phyloP scores from a whole-genome alignment of 2,113 vertebrate genomes.

The Penelope pileata region DNA sequence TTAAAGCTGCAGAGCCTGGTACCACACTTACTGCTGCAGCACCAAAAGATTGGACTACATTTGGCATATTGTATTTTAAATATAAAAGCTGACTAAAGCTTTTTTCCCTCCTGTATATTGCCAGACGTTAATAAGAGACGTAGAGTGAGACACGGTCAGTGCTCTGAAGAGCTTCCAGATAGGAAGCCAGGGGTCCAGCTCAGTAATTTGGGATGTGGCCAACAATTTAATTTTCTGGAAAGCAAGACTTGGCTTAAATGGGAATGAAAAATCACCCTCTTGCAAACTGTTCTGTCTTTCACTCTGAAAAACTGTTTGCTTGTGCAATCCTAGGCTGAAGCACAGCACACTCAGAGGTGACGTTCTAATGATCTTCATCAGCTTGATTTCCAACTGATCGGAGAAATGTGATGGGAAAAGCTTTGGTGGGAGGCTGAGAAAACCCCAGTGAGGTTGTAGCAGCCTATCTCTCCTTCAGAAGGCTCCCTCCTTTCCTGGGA shows the following conservation, averaged over 20 bases:
- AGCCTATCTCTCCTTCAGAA: not conserved
- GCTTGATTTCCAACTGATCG: not conserved
- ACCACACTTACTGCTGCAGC: not conserved
- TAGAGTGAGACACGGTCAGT: not conserved
- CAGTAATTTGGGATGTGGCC: not conserved
- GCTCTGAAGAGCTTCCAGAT: not conserved
- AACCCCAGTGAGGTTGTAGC: not conserved
- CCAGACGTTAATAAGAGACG: not conserved
- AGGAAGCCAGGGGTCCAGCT: not conserved
- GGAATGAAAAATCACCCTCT: not conserved
- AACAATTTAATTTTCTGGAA: not conserved
- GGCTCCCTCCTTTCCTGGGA: not conserved
- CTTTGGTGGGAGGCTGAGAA: not conserved
- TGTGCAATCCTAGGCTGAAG: conserved; percentile 41
- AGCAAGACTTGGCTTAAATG: not conserved
- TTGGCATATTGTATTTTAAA: not conserved
- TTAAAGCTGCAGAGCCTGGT: not conserved
- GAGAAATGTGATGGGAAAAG: not conserved
- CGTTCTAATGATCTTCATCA: not conserved
- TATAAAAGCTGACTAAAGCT: not conserved
- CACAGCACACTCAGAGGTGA: conserved; percentile 26
- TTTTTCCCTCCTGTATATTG: not conserved
- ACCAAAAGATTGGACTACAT: not conserved
- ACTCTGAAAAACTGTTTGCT: conserved; percentile 26
- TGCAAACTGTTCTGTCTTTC: not conserved